A percentile compares a stretch with the other conserved stretches of the same genome.
phyloP scores from a whole-genome alignment of 2,797 vertebrate genomes.

The Gymnothorax reevesii region DNA sequence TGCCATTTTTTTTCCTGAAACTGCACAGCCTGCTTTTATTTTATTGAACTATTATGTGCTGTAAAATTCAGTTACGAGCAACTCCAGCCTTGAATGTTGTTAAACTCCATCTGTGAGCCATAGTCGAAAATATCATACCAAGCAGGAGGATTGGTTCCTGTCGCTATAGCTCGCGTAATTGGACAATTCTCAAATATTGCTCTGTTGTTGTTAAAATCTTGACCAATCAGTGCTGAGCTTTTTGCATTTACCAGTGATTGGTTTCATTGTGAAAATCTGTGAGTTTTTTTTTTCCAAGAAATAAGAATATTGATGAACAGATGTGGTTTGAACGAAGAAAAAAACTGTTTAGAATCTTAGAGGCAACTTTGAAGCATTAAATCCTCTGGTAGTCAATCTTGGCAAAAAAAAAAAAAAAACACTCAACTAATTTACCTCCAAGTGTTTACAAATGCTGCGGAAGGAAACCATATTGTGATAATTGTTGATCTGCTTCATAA shows the following conservation, averaged over 20 bases:
- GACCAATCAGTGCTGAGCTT: background rate
- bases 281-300: background rate
- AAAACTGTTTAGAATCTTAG: background rate
- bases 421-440: background rate
- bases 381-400: background rate
- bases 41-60: slow-evolving; percentile 26
- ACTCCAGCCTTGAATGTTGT: slow-evolving; percentile 16
- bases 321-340: background rate
- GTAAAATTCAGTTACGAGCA: slow-evolving; percentile 22
- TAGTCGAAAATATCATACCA: background rate
- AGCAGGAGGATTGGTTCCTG: slow-evolving; percentile 2
- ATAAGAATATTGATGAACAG: background rate
- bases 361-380: background rate
- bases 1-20: slow-evolving; percentile 4
- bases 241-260: background rate
- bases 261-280: background rate
- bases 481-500: background rate
- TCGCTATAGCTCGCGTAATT: background rate
- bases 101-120: slow-evolving; percentile 16
- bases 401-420: background rate
- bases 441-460: background rate
- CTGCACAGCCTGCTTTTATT: slow-evolving; percentile 25
- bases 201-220: background rate
- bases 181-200: background rate
- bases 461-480: background rate